Evolutionary conservation across 2,888 invertebrate genomes (phyloP).

Genomic region (Pocota personata): DNA sequence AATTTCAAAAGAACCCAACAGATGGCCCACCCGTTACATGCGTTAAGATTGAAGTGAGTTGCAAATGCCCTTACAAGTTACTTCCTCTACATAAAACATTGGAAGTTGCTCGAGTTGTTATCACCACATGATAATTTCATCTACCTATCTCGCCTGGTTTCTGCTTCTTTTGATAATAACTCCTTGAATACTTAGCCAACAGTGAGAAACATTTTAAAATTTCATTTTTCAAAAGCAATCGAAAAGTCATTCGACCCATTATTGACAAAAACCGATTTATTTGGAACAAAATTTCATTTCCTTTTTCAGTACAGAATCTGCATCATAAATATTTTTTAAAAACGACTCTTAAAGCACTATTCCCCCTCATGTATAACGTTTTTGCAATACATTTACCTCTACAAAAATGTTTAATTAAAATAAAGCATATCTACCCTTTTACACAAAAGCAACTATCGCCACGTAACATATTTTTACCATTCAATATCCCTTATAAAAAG

Average conservation of each 20-base stretch:
- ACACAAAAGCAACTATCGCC: conserved; percentile 25
- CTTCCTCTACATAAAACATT: no score
- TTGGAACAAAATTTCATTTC: not conserved
- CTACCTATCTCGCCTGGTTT: no score
- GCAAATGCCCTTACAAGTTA: no score
- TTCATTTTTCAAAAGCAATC: not conserved
- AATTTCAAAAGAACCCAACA: no score
- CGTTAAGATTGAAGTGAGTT: no score
- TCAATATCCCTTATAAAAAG: conserved; percentile 40
- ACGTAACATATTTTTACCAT: conserved; percentile 44
- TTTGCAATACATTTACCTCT: conserved; percentile 6
- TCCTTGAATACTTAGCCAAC: no score
- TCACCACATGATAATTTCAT: no score
- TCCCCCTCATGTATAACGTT: not conserved
- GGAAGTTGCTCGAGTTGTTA: no score
- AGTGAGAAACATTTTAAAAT: not conserved
- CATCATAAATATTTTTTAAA: not conserved
- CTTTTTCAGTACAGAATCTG: not conserved
- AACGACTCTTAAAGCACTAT: not conserved
- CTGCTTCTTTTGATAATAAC: no score
- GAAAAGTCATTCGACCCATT: not conserved
- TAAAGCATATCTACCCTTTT: conserved; percentile 7
- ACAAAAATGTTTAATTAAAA: conserved; percentile 46
- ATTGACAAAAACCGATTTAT: not conserved
- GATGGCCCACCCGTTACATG: no score